Base-by-base conservation (phyloP, 2,888 invertebrate genomes). In the Lasioglossum villosulum region DNA sequence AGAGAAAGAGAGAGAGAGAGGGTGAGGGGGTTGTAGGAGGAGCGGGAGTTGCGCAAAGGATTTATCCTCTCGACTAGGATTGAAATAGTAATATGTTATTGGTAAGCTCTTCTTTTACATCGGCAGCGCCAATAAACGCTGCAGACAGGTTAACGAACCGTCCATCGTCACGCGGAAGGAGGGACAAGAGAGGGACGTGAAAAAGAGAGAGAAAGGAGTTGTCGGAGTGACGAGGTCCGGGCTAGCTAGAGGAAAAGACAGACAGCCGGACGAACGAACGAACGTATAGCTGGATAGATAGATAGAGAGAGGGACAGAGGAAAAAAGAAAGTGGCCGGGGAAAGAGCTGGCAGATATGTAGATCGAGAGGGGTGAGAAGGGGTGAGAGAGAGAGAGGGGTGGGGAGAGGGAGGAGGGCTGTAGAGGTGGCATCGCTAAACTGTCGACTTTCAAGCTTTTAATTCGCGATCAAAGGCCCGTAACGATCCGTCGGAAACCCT, bases 101-200 rank as follows among this genome's bases (percentile, higher is more conserved):
- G 94, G 93, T 92, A 93, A 88, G 92, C 91, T 92, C 89, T 91
- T 91, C 91, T 92, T 94, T 94, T 92, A 88, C 91, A 91, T 92
- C 91, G 91, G 90, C 91, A 89, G 90, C 89, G 91, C 92, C 94
- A 93, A 94, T 95, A 94, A 94, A 94, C 93, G 93, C 91, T 90
- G 90, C 91, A 91, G 94, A 94, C 94, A 94, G 94, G 93, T 94
- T 94, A 95, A 95, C 94, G 94, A 94, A 95, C 94, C 93, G 91
- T 90, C 90, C 86, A 68, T 72, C 82, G 68, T 70, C 77, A 70
- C 72, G 85, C 74, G 74, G 77, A 79, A 75, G 73, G 80, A 82
- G 78, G 82, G 82, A 80, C 83, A 80, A 80, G 76, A 79, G 34
- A 16, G 59, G 16, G 37, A 14, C 16, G 6, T 39, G 37, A 70